Conservation (phyloP, 2,888 invertebrate species). For the Cecidostiba fungosa region DNA sequence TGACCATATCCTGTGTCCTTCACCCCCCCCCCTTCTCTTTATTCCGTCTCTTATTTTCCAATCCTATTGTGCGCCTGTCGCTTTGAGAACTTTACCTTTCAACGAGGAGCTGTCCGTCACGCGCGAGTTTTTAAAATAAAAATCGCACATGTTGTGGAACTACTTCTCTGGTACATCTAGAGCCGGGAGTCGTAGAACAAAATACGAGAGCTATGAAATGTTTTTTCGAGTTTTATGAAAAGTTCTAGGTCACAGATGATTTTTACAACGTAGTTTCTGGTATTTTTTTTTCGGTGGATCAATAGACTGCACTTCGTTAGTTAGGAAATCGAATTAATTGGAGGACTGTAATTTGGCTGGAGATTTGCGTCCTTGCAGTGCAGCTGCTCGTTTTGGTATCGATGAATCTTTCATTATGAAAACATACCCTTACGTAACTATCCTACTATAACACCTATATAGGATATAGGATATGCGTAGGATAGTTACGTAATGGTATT, state of each 20-base stretch:
- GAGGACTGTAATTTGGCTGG: no score
- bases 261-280: no score
- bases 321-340: no score
- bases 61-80: neutral
- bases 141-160: neutral
- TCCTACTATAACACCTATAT: no score
- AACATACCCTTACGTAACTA: no score
- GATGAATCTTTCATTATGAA: no score
- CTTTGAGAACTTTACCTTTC: neutral
- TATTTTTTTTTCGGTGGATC: no score
- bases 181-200: neutral
- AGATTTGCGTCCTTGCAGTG: no score
- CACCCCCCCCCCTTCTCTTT: neutral
- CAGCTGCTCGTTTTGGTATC: no score
- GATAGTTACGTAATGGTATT: no score
- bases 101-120: neutral
- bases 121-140: neutral
- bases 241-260: neutral
- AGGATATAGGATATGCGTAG: no score
- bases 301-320: no score
- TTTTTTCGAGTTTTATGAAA: neutral
- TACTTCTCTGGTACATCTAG: neutral
- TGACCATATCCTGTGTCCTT: conserved; percentile 19
- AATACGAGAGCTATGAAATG: neutral
- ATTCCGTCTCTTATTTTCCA: neutral